Conservation (phyloP, 2,888 invertebrate genomes). For the Carterocephalus palaemon region DNA sequence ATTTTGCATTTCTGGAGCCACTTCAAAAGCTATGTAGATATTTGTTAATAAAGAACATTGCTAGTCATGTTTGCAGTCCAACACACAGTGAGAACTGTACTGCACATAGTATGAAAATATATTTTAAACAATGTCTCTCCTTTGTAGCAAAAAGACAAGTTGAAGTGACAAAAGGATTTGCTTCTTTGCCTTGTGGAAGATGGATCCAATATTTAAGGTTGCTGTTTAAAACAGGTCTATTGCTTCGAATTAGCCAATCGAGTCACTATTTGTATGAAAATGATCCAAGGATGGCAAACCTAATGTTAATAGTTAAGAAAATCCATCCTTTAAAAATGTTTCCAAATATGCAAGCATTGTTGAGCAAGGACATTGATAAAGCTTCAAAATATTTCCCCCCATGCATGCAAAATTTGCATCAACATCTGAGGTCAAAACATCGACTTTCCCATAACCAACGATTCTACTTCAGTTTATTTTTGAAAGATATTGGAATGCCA, state of each 20-base stretch:
- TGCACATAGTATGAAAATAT: conserved; percentile 57
- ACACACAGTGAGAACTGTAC: conserved; percentile 45
- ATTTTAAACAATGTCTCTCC: conserved; percentile 76
- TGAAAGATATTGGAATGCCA: conserved; percentile 85
- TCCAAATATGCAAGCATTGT: conserved; percentile 34
- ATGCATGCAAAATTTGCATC: conserved; percentile 82
- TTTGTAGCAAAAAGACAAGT: conserved; percentile 76
- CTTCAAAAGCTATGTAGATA: conserved; percentile 52
- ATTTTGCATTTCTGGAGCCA: conserved; percentile 33
- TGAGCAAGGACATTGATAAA: conserved; percentile 61
- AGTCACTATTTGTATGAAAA: conserved; percentile 43
- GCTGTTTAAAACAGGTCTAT: conserved; percentile 69
- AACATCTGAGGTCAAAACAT: conserved; percentile 73
- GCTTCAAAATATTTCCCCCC: conserved; percentile 75
- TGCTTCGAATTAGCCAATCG: conserved; percentile 46
- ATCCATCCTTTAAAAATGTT: conserved; percentile 10
- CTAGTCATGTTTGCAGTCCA: conserved; percentile 50
- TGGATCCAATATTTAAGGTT: conserved; percentile 74
- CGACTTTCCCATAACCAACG: conserved; percentile 81
- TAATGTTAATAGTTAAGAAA: conserved; percentile 46
- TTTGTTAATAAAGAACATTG: conserved; percentile 54
- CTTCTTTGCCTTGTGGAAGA: conserved; percentile 73
- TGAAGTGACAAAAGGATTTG: conserved; percentile 71
- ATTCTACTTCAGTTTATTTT: conserved; percentile 83
- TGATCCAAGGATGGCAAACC: conserved; percentile 57